Percentiles rank a stretch among this genome's conserved stretches.
Conservation (phyloP, 2,113 vertebrate species). For the Vulpes vulpes region DNA sequence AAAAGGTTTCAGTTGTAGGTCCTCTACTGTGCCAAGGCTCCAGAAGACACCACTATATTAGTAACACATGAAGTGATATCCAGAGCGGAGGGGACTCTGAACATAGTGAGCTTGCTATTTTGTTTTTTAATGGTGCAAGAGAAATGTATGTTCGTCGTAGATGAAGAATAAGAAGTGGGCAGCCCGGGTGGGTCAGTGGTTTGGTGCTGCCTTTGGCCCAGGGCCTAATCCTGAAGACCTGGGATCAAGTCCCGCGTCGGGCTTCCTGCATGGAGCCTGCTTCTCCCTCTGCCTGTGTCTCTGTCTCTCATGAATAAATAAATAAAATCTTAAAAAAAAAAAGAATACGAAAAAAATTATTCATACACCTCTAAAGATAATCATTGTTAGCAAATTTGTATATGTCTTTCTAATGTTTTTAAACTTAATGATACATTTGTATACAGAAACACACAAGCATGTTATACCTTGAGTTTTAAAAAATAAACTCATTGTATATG, state of each 20-base stretch:
- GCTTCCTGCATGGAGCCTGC: too few relatives aligned
- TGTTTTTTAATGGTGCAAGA: background rate
- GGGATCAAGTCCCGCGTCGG: too few relatives aligned
- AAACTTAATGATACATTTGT: background rate
- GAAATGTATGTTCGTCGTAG: background rate
- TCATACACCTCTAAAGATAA: background rate
- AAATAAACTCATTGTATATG: background rate
- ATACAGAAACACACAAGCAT: background rate
- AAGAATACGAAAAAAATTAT: background rate
- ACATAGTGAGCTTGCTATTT: background rate
- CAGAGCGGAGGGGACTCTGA: background rate
- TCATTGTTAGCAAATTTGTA: background rate
- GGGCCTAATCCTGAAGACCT: too few relatives aligned
- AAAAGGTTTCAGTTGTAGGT: background rate
- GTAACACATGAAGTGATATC: background rate
- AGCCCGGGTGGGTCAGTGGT: too few relatives aligned
- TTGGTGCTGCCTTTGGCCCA: too few relatives aligned
- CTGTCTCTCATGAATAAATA: too few relatives aligned
- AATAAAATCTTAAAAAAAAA: too few relatives aligned
- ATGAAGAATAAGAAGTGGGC: background rate
- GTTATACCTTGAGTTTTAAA: conserved; percentile 5
- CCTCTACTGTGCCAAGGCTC: fast-evolving
- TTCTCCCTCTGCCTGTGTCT: too few relatives aligned
- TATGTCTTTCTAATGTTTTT: conserved; percentile 9
- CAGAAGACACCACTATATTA: fast-evolving